phyloP scores from a whole-genome alignment of 2,888 invertebrate genomes.

The Opisthograptis luteolata region DNA sequence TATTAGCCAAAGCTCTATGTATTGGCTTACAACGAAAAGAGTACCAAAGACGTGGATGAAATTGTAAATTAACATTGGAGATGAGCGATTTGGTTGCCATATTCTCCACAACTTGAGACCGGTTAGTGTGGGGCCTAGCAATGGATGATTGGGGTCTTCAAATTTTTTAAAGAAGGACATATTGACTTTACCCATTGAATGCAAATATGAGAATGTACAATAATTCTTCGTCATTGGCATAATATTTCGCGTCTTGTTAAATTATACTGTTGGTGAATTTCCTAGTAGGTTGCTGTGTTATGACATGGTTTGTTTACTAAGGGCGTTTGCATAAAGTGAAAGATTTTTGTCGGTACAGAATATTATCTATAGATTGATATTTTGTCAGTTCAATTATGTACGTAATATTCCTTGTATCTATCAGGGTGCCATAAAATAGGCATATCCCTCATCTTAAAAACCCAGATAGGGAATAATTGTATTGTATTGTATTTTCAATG shows the following conservation, averaged over 20 bases:
- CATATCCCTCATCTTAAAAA: too few species aligned
- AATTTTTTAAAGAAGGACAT: constrained; percentile 44
- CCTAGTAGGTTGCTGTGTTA: too few species aligned
- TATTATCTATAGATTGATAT: too few species aligned
- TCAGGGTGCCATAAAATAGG: too few species aligned
- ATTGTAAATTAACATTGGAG: constrained; percentile 43
- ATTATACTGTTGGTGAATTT: neutral
- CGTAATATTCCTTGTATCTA: too few species aligned
- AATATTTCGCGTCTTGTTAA: neutral
- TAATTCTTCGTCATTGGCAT: neutral
- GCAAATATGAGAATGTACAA: neutral
- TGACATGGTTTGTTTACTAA: too few species aligned
- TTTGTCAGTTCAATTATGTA: too few species aligned
- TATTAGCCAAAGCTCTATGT: constrained; percentile 65
- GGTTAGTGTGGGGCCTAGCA: constrained; percentile 63
- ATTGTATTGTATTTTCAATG: too few species aligned
- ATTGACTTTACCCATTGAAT: constrained; percentile 16
- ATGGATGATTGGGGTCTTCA: constrained; percentile 58
- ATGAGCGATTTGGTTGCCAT: constrained; percentile 51
- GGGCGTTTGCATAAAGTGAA: too few species aligned
- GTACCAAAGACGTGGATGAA: constrained; percentile 52
- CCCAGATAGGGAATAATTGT: too few species aligned
- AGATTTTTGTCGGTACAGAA: too few species aligned
- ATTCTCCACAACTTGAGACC: constrained; percentile 61
- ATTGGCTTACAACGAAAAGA: constrained; percentile 64